Evolutionary conservation across 1,140 invertebrate species (phyloP), one percentile per base, ranked within the genome.

Genomic region (Drosophila virilis): DNA sequence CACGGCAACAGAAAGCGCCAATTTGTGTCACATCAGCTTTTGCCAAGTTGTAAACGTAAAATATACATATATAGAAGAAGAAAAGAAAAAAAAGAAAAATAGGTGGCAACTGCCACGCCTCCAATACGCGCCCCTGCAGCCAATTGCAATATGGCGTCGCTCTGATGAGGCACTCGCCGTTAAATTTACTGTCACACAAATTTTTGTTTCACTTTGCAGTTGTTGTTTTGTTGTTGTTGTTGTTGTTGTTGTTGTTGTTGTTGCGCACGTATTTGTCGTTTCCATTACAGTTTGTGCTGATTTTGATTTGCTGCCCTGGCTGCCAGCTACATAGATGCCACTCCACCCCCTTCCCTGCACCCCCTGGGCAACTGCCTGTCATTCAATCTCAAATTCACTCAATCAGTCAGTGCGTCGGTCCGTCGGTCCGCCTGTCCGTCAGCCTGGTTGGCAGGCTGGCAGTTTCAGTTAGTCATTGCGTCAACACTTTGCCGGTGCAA

Each of bases 281-380:
- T 89, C 84, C 80, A 89, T 89, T 89, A 89, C 84, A 89, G 85
- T 89, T 80, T 89, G 84, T 84, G 77, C 80, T 89, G 84, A 89
- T 84, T 89, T 89, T 89, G 84, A 89, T 84, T 89, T 89, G 84
- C 84, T 80, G 85, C 50, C 80, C 66, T 33, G 54, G 62, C 74
- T 38, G 55, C 1, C 1, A 17, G 17, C 17, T 17, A 17, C 17
- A 17, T 17, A 17, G 17, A 17, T 17, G 17, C 17, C 17, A 17
- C 17, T 12, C 45, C 13, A 1, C 9, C 6, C 28, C n/a, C 12
- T n/a, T 0, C 32, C 46, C 35, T n/a, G 9, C 15, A 15, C 33
- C 50, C 33, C 5, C 32, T 37, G 45, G 17, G 52, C 46, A 15
- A 61, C 37, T 62, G 64, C 45, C 74, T 89, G 84, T 78, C 84